Evolutionary conservation across 2,888 invertebrate species (phyloP), one percentile per base, ranked within the genome.

Genomic region (Mechanitis mazaeus): DNA sequence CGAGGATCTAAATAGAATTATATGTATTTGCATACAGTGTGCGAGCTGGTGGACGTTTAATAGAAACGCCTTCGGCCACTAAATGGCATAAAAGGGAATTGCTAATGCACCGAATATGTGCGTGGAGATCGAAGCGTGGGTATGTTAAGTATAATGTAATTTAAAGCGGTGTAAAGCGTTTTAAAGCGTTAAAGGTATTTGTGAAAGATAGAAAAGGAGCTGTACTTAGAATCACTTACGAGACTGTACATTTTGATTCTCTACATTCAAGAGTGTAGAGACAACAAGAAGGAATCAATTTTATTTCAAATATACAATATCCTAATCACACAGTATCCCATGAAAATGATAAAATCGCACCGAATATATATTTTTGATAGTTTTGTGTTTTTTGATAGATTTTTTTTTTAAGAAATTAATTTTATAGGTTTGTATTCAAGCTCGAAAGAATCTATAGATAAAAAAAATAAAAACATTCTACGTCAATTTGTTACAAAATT

Each of bases 51-150:
- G 31, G 50, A 28, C 9, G 31, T 28, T 31, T 68, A 65, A 68
- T 65, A 66, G 64, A 60, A 68, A 61, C 63, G 65, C 68, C 67
- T 54, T 64, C 42, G 58, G 68, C 68, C 67, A 65, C 66, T 64
- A 67, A 67, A 68, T 66, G 64, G 68, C 72, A 64, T 71, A 69
- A 70, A 72, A 63, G 70, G 63, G 62, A 56, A 64, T 68, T 69
- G 68, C 70, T 68, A 70, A 69, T 70, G 55, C 61, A 64, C 64
- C 60, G 58, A 64, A 64, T 61, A 54, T 59, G 63, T 61, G 47
- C 20, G 47, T 47, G 31, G 50, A 50, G 31, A 50, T 31, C 31
- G 6, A 31, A 50, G 31, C 50, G 28, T 50, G 31, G 47, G 47
- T 28, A 50, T 31, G 50, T 50, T 31, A 50, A 50, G 50, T 50